Percentiles rank a stretch among this genome's conserved stretches.
These are phyloP conservation scores for Prunella strophiata DNA, from an alignment of 2,797 vertebrate species.

Conservation along the genomic window DNA sequence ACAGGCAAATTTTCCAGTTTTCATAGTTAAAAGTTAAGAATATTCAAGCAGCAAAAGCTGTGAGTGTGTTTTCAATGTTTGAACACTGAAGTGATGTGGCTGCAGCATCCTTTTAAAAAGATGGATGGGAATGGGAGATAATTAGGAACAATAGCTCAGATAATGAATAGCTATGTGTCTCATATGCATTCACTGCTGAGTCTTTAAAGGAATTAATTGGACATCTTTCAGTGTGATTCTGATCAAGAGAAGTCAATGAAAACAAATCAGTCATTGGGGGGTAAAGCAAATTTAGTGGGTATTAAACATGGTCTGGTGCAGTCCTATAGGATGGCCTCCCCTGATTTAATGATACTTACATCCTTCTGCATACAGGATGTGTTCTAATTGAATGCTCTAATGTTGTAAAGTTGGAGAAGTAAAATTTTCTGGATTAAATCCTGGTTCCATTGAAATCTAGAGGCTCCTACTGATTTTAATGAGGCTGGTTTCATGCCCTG, in stretches of 20 bases:
- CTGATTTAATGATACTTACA: neutral
- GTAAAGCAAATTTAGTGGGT: neutral
- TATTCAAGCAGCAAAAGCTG: neutral
- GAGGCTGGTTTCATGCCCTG: neutral
- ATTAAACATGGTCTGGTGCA: neutral
- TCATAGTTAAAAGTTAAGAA: constrained; percentile 1
- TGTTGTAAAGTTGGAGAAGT: neutral
- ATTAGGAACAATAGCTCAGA: neutral
- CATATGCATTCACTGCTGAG: neutral
- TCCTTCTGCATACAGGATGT: neutral
- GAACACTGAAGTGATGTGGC: neutral
- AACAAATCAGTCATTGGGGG: neutral
- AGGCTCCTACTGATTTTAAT: neutral
- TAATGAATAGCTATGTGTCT: neutral
- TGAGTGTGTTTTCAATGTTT: neutral
- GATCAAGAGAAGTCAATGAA: neutral
- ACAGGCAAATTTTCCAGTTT: neutral
- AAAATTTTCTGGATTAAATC: neutral
- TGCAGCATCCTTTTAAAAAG: constrained; percentile 1
- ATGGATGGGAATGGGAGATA: neutral
- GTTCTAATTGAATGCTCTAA: neutral
- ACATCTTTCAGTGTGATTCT: neutral
- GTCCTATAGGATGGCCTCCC: neutral
- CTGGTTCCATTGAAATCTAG: neutral
- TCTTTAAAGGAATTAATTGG: neutral